Base-by-base conservation (phyloP, 2,888 invertebrate species). In the Eupithecia vulgata region DNA sequence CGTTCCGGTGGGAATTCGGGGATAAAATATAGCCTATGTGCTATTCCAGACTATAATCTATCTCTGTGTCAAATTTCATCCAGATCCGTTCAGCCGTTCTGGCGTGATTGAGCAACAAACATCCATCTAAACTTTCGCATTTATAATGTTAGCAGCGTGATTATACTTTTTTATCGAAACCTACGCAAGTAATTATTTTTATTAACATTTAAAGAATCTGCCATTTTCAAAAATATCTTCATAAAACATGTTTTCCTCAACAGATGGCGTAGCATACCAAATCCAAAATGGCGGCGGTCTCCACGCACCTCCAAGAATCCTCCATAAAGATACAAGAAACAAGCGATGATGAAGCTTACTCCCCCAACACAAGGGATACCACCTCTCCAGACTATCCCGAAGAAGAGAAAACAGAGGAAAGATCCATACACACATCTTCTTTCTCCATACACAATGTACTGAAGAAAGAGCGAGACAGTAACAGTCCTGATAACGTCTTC, bases 391-490 rank as follows among this genome's bases (percentile, higher is more conserved):
- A 93, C 65, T 92, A 89, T 78, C 89, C 89, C 15, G 93, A 93
- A 7, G 92, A 92, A 3, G 92, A 93, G 13, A 92, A 93, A 75
- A 73, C 81, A 5, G 90, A 91, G 78, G 90, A 92, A 0, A 84
- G 88, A 81, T 84, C 84, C 2, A 79, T 90, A 77, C 89, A 91
- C 68, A 83, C 90, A 25, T 93, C 94, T 71, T 90, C 94, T 77
- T 95, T 95, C 81, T 91, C 93, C 81, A 95, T 95, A 74, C 94
- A 95, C 80, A 95, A 95, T 72, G 94, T 95, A 1, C 76, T 95
- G 21, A 95, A 95, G 85, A 94, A 93, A 74, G 95, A 95, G 82
- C 78, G 94, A 76, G 94, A 94, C 37, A 90, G 88, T 70, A 84
- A 87, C 70, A 94, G 94, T 77, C 95, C 95, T 1, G 92, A 94